Evolutionary conservation across 37 sponge, comb jelly and placozoan species (phyloP).

Genomic region (Hormiphora californensis): DNA sequence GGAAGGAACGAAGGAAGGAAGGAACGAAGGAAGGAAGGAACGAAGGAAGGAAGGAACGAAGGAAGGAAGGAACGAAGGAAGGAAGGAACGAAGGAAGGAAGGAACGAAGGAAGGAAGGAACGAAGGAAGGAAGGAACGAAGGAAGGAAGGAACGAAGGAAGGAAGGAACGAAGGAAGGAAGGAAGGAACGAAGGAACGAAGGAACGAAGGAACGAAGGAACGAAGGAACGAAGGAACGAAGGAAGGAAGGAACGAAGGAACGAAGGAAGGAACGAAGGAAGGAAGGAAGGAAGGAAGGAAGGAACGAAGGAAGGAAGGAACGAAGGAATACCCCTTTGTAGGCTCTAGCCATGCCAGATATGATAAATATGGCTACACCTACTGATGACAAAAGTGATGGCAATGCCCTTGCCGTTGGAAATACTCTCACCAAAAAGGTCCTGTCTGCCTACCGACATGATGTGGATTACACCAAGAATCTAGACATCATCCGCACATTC

Average conservation of each 20-base stretch:
- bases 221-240: constrained; percentile 38
- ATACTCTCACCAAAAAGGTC: no score
- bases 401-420: no score
- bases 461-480: no score
- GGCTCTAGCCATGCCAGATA: no score
- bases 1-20: neutral
- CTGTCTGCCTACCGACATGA: no score
- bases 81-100: constrained; percentile 40
- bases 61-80: constrained; percentile 42
- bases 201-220: constrained; percentile 34
- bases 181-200: constrained; percentile 19
- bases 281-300: constrained; percentile 51
- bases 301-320: neutral
- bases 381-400: no score
- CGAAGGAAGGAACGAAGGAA: constrained; percentile 16
- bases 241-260: constrained; percentile 18
- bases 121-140: constrained; percentile 26
- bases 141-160: constrained; percentile 37
- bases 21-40: constrained; percentile 9
- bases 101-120: constrained; percentile 22
- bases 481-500: no score
- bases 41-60: constrained; percentile 13
- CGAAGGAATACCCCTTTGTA: no score
- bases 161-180: constrained; percentile 43
- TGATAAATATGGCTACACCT: no score